Evolutionary conservation across 1,140 invertebrate genomes (phyloP), one percentile per base, ranked within the genome.

Genomic region (Caenorhabditis brenneri): DNA sequence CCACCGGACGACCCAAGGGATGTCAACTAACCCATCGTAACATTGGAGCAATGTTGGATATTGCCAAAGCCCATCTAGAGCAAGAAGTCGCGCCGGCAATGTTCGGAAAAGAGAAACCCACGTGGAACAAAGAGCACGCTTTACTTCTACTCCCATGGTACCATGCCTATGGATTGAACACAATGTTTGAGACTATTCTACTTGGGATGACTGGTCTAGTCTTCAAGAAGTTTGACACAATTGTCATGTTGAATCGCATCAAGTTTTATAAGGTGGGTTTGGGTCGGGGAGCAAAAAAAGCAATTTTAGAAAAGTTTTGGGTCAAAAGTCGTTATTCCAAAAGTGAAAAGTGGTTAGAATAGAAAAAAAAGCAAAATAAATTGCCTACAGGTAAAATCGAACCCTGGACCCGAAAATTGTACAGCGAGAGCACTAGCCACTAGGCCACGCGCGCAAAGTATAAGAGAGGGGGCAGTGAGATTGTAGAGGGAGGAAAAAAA

Each of bases 21-120:
- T 92, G 92, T n/a, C 92, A 92, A 91, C 86, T 92, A 5, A 91
- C 90, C 85, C 92, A 92, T 86, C 89, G 91, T 55, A 92, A 92
- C 88, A 90, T 92, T 12, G 94, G 97, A 80, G 94, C 95, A 5
- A 84, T 85, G 85, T 74, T 85, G 16, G 51, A 82, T 36, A 69
- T 86, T 36, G 69, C 65, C 7, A 74, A 74, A 74, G n/a, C 19
- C 3, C 65, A 74, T 46, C 9, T 74, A 4, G 65, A 74, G 22
- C 27, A 31, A 19, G 65, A 74, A 24, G n/a, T 74, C 2, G 65
- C 36, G 6, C 65, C 36, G 19, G 65, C 65, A 42, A 74, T 74
- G 65, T 74, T 74, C 6, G 65, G 65, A 10, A 74, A 74, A 42
- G 65, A 24, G n/a, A 74, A 74, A 2, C 19, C 65, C 16, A 74